These are phyloP conservation scores for Genyomyrus donnyi DNA, from an alignment of 2,113 vertebrate species.

Conservation along the genomic window DNA sequence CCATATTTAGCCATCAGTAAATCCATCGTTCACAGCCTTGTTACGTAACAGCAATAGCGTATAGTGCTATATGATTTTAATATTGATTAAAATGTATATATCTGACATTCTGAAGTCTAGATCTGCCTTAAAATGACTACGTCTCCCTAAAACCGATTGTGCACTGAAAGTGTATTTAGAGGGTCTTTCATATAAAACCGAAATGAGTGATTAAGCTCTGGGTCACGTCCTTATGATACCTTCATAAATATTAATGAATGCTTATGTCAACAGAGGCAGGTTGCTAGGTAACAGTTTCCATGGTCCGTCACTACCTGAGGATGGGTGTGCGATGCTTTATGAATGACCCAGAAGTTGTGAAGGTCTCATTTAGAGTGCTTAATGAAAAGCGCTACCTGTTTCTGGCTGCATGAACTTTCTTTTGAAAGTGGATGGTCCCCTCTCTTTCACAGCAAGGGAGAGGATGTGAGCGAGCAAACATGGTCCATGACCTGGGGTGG, in stretches of 20 bases:
- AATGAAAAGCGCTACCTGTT: background rate
- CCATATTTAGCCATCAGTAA: background rate
- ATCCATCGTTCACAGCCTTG: background rate
- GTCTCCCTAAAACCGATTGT: background rate
- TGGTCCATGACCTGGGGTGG: background rate
- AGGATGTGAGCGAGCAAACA: background rate
- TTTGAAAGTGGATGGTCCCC: background rate
- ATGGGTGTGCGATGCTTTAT: background rate
- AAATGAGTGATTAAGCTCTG: background rate
- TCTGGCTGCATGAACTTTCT: background rate
- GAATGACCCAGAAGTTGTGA: background rate
- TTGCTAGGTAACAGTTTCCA: background rate
- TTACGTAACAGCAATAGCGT: background rate
- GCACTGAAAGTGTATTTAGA: background rate
- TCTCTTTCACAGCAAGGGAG: background rate
- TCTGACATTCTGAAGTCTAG: background rate
- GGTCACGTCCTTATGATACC: background rate
- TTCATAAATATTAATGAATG: background rate
- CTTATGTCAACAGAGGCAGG: background rate
- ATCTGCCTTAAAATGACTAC: background rate
- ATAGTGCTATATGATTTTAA: background rate
- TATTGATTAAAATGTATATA: background rate
- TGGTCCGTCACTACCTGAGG: background rate
- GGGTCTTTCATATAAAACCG: background rate
- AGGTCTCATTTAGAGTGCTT: background rate